phyloP scores from a whole-genome alignment of 2,113 vertebrate genomes.

The Hippocampus zosterae region DNA sequence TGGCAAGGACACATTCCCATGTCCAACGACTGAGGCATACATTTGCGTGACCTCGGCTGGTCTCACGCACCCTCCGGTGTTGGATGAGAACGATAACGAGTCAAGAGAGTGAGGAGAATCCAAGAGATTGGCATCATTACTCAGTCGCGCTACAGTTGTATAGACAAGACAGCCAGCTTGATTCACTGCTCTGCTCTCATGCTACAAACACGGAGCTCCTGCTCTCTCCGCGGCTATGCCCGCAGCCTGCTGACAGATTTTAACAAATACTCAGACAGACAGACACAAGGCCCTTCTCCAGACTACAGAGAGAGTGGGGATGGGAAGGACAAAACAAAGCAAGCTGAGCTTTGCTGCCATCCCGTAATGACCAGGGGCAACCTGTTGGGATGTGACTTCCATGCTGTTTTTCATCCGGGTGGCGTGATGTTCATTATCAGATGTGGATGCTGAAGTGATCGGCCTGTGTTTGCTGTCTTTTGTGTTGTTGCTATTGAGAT shows the following conservation, averaged over 20 bases:
- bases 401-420: constrained; percentile 31
- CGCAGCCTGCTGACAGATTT: constrained; percentile 55
- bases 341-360: constrained; percentile 26
- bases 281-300: constrained; percentile 50
- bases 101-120: constrained; percentile 16
- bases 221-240: constrained; percentile 44
- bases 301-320: constrained; percentile 30
- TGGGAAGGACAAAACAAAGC: constrained; percentile 30
- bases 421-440: constrained; percentile 37
- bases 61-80: constrained; percentile 39
- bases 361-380: constrained; percentile 31
- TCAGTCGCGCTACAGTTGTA: constrained; percentile 56
- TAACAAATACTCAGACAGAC: constrained; percentile 61
- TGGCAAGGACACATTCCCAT: constrained; percentile 23
- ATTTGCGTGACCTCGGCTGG: constrained; percentile 27
- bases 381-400: constrained; percentile 25
- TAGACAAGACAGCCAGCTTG: constrained; percentile 58
- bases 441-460: constrained; percentile 40
- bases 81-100: constrained; percentile 44
- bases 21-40: constrained; percentile 23
- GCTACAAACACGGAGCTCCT: constrained; percentile 52
- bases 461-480: constrained; percentile 35
- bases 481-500: constrained; percentile 23
- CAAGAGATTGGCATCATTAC: constrained; percentile 38
- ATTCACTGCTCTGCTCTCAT: constrained; percentile 59